Base-by-base conservation (phyloP, 2,797 vertebrate genomes). In the Pipistrellus kuhlii region DNA sequence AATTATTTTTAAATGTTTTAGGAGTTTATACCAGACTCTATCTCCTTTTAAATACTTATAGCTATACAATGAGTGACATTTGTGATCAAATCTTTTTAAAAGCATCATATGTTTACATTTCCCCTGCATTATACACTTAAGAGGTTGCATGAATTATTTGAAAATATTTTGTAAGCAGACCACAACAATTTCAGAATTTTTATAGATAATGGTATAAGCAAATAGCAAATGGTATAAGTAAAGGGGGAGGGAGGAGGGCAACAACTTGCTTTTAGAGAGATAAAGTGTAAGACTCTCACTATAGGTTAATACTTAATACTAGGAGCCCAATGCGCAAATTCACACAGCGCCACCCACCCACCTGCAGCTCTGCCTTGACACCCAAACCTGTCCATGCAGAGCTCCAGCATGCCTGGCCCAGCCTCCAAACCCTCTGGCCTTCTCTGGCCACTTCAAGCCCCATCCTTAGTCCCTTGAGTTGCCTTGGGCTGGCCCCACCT, bases 91-190 rank as follows among this genome's bases (percentile, higher is more conserved):
- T 77, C 6, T 72, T 82, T 72, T 53, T 76, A 84, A 85, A 89
- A 32, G 8, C 1, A 85, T 51, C 57, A 2, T 85, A 85, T 76
- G 32, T 27, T 95, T 77, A 85, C 2, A n/a, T 73, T 55, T 94
- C 89, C 35, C 12, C 35, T 69, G 62, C 75, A 92, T 1, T 2
- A 82, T 44, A 21, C 2, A 30, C 0, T 55, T 92, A 32, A 95
- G 62, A 81, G 89, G 20, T 93, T 91, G 51, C 1, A 75, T 23
- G 15, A 21, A 1, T 77, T 83, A 90, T 46, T 95, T 92, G 2
- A 66, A 93, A 96, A 93, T 85, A 90, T 23, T 85, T 46, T 75
- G n/a, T 83, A 75, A 94, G 2, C 6, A 38, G 55, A 27, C 21
- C 32, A 93, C 4, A 90, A 81, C 35, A 77, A 77, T 94, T 82